These are phyloP conservation scores for Halcyon chelicuti DNA, from an alignment of 2,797 vertebrate genomes.

Conservation along the genomic window DNA sequence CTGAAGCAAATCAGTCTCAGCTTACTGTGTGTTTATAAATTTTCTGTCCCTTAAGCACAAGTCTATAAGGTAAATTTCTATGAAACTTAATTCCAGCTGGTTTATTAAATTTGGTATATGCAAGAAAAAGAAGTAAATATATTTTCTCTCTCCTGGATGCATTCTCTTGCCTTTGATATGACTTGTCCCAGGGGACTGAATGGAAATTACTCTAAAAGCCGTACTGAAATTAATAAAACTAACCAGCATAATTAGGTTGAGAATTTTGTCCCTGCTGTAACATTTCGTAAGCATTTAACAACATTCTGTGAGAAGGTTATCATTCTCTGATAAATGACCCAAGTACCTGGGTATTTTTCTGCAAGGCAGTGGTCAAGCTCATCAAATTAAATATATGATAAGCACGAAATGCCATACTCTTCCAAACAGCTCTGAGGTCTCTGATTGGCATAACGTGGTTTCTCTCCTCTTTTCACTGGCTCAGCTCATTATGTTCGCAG, in stretches of 20 bases:
- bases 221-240: conserved; percentile 47
- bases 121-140: not conserved
- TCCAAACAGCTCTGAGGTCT: rapidly evolving
- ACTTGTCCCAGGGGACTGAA: not conserved
- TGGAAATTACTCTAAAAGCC: conserved; percentile 6
- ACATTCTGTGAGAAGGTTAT: not conserved
- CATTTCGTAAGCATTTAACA: not conserved
- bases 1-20: not conserved
- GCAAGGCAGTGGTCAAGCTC: not conserved
- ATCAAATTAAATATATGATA: not conserved
- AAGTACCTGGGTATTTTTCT: not conserved
- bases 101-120: not conserved
- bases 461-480: not conserved
- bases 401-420: not conserved
- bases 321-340: not conserved
- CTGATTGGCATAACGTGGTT: not conserved
- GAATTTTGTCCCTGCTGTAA: conserved; percentile 9
- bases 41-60: not conserved
- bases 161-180: conserved; percentile 24
- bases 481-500: rapidly evolving
- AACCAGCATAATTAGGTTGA: not conserved
- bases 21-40: not conserved
- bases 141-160: not conserved
- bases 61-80: not conserved
- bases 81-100: not conserved